Percentiles rank a stretch among this genome's conserved stretches.
phyloP scores from a whole-genome alignment of 2,113 vertebrate species.

The Alligator sinensis region DNA sequence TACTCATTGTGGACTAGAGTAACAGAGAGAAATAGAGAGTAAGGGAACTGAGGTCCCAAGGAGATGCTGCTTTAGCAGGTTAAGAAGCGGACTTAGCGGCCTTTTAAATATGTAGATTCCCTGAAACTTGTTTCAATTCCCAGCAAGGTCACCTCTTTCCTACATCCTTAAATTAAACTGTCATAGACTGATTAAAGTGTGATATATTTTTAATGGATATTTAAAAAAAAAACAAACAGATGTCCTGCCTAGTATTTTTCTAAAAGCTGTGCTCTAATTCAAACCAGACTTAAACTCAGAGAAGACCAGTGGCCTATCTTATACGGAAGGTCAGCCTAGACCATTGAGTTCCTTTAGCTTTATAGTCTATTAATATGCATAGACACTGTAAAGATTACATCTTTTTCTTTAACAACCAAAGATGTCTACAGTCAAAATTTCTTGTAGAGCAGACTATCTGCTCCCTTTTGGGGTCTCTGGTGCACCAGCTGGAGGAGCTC shows the following conservation, averaged over 20 bases:
- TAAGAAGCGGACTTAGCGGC: neutral
- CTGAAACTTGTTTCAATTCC: neutral
- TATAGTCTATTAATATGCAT: neutral
- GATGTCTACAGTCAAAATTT: neutral
- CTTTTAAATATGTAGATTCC: neutral
- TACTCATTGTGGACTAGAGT: neutral
- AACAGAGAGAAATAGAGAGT: neutral
- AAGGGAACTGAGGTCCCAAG: neutral
- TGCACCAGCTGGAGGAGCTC: too few species aligned
- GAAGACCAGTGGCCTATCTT: neutral
- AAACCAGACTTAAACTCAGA: neutral
- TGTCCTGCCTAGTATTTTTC: neutral
- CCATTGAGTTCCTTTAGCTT: neutral
- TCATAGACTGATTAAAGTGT: neutral
- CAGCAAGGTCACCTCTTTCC: neutral
- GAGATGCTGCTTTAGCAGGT: neutral
- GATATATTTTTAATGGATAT: neutral
- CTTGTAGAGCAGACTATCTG: too few species aligned
- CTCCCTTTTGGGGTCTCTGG: too few species aligned
- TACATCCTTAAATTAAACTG: neutral
- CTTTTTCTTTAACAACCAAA: neutral
- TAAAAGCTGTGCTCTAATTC: neutral
- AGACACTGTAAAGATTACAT: neutral
- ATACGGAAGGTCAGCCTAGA: neutral
- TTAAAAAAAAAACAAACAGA: neutral